Evolutionary conservation across 1,140 invertebrate genomes (phyloP), one percentile per base, ranked within the genome.

Genomic region (Antheraea pernyi): DNA sequence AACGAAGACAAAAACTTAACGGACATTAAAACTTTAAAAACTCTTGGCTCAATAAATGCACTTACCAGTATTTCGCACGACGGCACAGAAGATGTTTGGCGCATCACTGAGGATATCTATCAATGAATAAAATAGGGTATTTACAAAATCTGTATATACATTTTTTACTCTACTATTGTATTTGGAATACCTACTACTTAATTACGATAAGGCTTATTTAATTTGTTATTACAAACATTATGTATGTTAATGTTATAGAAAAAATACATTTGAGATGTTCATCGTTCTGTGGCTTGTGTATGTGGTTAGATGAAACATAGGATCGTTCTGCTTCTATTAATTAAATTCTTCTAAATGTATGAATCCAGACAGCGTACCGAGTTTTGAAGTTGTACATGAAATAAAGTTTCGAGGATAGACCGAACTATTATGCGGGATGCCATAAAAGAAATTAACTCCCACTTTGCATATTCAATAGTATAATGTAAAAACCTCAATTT

Each of bases 301-400:
- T 83, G 80, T 82, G 67, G 16, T 30, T 46, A 71, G 58, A 77
- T 76, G 75, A 0, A 13, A 53, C 46, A 53, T 16, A 53, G 46
- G 46, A 53, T 53, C 46, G 16, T 53, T 53, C 46, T n/a, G 46
- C 83, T 82, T 81, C 75, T 84, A 81, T 80, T 83, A 87, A 87
- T 87, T 87, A 85, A 87, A 84, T 85, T 83, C 79, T 80, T 84
- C 77, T 84, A 74, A 81, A 76, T 83, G 80, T 77, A 78, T 75
- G 77, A 79, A 77, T 74, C 67, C 73, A 73, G 74, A 76, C 73
- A 65, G 62, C 65, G 58, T 65, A 64, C 16, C 16, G 46, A 36
- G 7, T 70, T 18, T 63, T 53, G 0, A 16, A 6, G 46, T 53
- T 16, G 46, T 53, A n/a, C 5, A 53, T n/a, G n/a, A n/a, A n/a